Evolutionary conservation across 2,113 vertebrate genomes (phyloP).

Genomic region (Etheostoma spectabile): DNA sequence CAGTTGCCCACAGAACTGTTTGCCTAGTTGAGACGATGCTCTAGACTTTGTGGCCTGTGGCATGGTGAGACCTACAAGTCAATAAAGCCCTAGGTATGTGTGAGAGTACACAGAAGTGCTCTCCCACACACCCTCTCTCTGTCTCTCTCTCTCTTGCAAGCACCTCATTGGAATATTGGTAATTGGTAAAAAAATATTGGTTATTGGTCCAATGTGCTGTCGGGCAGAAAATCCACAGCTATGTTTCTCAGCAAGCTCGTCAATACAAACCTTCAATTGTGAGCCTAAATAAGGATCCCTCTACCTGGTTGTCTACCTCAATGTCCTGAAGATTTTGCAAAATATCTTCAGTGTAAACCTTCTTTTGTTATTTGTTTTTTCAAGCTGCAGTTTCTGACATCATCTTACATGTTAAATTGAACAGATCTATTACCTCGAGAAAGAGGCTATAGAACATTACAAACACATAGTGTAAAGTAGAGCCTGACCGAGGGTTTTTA

Average conservation of each 20-base stretch:
- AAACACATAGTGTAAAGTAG: too few species aligned
- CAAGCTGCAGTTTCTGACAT: too few species aligned
- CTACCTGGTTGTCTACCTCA: slow-evolving; percentile 13
- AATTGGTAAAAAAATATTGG: too few species aligned
- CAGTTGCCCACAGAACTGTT: slow-evolving; percentile 36
- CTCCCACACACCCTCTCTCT: slow-evolving; percentile 7
- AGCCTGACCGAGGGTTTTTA: too few species aligned
- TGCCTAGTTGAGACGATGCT: slow-evolving; percentile 36
- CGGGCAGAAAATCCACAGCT: slow-evolving; percentile 38
- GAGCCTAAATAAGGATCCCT: neutral
- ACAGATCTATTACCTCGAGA: too few species aligned
- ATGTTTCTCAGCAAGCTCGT: slow-evolving; percentile 45
- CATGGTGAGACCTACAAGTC: slow-evolving; percentile 26
- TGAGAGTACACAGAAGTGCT: slow-evolving; percentile 14
- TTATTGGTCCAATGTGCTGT: slow-evolving; percentile 56
- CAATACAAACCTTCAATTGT: slow-evolving; percentile 30
- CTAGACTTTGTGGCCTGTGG: slow-evolving; percentile 28
- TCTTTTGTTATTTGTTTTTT: too few species aligned
- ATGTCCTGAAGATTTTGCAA: neutral
- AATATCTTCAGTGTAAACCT: neutral
- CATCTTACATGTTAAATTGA: too few species aligned
- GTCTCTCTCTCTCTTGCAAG: slow-evolving; percentile 26
- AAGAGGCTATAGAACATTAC: too few species aligned
- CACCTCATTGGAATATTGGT: slow-evolving; percentile 26
- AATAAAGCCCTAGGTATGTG: neutral